Conservation (phyloP, 2,113 vertebrate genomes). For the Prunella himalayana region DNA sequence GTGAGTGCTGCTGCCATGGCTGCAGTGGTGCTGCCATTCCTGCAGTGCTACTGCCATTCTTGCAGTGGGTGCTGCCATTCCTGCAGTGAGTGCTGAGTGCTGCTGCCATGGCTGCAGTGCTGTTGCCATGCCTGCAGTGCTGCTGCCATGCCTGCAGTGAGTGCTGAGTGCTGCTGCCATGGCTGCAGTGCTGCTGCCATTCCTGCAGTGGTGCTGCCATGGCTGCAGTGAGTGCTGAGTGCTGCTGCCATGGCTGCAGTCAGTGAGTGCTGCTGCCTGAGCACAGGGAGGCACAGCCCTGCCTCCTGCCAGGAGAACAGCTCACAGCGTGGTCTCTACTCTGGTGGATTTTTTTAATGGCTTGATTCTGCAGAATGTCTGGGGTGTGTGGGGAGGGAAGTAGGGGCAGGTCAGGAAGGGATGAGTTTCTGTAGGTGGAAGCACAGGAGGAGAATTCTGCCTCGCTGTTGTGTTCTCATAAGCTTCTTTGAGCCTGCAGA, state of each 20-base stretch:
- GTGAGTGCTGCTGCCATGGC: no score
- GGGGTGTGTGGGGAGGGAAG: neutral
- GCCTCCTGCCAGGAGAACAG: neutral
- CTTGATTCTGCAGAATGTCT: neutral
- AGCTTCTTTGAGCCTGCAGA: constrained; percentile 39
- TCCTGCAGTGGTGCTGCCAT: no score
- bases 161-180: neutral
- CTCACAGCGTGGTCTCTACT: neutral
- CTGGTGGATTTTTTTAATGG: neutral
- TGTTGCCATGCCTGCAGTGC: no score
- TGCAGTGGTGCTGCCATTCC: no score
- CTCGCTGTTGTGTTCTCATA: neutral
- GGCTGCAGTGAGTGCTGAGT: neutral
- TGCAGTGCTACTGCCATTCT: no score
- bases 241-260: neutral
- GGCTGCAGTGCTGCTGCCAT: no score
- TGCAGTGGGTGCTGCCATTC: no score
- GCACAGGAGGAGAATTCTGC: neutral
- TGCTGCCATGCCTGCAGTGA: no score
- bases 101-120: no score
- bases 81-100: no score
- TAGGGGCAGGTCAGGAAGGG: neutral
- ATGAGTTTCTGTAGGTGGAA: neutral
- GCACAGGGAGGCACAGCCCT: neutral
- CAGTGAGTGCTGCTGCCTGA: neutral